Evolutionary conservation across 2,888 invertebrate species (phyloP).

Genomic region (Bibio marci): DNA sequence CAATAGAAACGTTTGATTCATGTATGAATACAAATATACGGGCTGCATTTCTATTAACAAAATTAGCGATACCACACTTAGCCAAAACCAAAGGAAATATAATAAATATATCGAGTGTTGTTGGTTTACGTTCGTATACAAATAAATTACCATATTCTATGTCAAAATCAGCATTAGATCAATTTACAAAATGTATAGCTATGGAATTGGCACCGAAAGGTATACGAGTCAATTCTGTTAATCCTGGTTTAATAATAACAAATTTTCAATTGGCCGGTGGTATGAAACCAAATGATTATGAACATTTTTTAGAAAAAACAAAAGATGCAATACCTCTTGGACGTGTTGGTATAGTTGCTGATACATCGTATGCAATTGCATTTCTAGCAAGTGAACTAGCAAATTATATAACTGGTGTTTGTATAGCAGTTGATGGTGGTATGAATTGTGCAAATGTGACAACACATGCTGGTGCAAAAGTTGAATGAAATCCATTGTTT

Average conservation of each 20-base stretch:
- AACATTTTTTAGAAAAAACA: conserved; percentile 60
- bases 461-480: too few relatives aligned
- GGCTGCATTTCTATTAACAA: conserved; percentile 57
- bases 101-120: conserved; percentile 87
- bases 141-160: conserved; percentile 80
- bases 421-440: conserved; percentile 51
- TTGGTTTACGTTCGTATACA: conserved; percentile 74
- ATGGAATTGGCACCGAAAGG: conserved; percentile 61
- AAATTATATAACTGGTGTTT: conserved; percentile 55
- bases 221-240: conserved; percentile 77
- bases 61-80: conserved; percentile 68
- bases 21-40: conserved; percentile 77
- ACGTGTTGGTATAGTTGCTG: conserved; percentile 61
- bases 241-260: conserved; percentile 84
- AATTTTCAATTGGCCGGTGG: conserved; percentile 64
- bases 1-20: conserved; percentile 66
- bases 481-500: too few relatives aligned
- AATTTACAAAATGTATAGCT: conserved; percentile 79
- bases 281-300: conserved; percentile 61
- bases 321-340: conserved; percentile 79
- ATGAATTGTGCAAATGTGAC: conserved; percentile 15
- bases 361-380: conserved; percentile 73
- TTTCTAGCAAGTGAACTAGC: conserved; percentile 68
- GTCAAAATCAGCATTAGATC: conserved; percentile 86
- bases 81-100: conserved; percentile 64